Base-by-base conservation (phyloP, 2,888 invertebrate species). In the Heliconius hortense region DNA sequence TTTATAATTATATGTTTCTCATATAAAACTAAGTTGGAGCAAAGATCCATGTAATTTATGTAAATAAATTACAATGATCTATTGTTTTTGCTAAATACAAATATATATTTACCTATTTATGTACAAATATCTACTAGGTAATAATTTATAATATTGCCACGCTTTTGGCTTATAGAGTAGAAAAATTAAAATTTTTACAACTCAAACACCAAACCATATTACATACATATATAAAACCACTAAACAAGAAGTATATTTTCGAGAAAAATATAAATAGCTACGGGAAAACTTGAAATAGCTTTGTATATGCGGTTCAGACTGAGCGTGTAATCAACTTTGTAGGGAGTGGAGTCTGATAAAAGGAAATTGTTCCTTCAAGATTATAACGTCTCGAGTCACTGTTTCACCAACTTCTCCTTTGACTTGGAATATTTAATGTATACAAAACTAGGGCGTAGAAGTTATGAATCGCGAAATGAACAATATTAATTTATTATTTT, bases 271-370 rank as follows among this genome's bases (percentile, higher is more conserved):
- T 62, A 71, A 31, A 56, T 56, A 68, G 53, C 21, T 68, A 56
- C 69, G 13, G 35, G 13, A 62, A 71, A 69, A 71, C 39, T 71
- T 60, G 35, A 71, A 60, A 59, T 71, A 71, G 71, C 71, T 39
- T 71, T 59, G 39, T 71, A 60, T 62, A 35, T 62, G 71, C 60
- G 43, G 71, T 71, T 60, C 71, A 62, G 60, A 62, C 60, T 71
- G 71, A 43, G 71, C 71, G 60, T 71, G 71, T 62, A 71, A 71
- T 71, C 71, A 62, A 71, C 60, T 71, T 71, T 71, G 71, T 71
- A 43, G 71, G 60, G 39, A 60, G 39, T 26, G 43, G 39, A 62
- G 43, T 11, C 26, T 69, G 69, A 56, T 69, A 71, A 71, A 71
- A 71, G 71, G 71, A 71, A 71, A 71, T 71, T 70, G 60, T 71